Percentiles rank a stretch among this genome's conserved stretches.
Evolutionary conservation across 2,888 invertebrate species (phyloP).

Genomic region (Euplagia quadripunctaria): DNA sequence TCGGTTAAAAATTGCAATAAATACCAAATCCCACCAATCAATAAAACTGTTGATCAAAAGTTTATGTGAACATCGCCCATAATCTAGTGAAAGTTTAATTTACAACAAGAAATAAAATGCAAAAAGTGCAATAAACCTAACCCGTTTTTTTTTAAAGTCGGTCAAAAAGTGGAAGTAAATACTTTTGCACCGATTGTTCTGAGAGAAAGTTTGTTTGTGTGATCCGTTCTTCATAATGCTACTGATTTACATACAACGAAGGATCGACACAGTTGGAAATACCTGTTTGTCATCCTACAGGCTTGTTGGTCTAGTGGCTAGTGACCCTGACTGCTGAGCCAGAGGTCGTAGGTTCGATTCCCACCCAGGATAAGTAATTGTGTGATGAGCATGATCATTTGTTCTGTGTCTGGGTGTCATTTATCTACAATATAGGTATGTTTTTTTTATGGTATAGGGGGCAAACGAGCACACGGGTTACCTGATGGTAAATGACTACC

Average conservation of each 20-base stretch:
- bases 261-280: background rate
- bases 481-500: too few species aligned
- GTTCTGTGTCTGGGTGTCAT: too few species aligned
- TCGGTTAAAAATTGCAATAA: background rate
- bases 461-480: too few species aligned
- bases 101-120: background rate
- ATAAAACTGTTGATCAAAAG: background rate
- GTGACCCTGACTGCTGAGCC: too few species aligned
- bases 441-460: too few species aligned
- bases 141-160: conserved; percentile 23
- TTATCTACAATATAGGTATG: too few species aligned
- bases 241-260: conserved; percentile 39
- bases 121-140: conserved; percentile 20
- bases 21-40: background rate
- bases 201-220: conserved; percentile 48
- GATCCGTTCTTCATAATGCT: conserved; percentile 39
- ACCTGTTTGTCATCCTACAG: background rate
- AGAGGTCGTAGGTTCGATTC: too few species aligned
- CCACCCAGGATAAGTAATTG: too few species aligned
- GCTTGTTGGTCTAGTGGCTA: too few species aligned
- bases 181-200: conserved; percentile 27
- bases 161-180: conserved; percentile 42
- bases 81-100: conserved; percentile 9
- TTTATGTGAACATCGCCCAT: background rate
- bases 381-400: too few species aligned